These are phyloP conservation scores for Sarotherodon lohbergeri DNA, from an alignment of 2,113 vertebrate genomes.

Conservation along the genomic window DNA sequence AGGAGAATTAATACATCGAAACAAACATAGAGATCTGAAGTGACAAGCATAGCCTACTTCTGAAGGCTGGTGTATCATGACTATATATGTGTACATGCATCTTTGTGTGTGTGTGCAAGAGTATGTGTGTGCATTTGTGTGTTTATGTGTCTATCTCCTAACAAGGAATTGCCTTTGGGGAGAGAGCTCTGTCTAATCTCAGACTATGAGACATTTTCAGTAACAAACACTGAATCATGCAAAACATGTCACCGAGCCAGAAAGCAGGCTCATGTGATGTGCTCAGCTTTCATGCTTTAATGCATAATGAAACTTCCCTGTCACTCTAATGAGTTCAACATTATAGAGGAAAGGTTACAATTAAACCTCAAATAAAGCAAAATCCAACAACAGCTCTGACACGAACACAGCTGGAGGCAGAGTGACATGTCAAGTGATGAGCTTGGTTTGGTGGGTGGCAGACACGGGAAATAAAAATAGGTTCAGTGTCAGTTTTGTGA, in stretches of 20 bases:
- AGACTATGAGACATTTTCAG: conserved; percentile 11
- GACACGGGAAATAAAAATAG: background rate
- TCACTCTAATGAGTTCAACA: conserved; percentile 14
- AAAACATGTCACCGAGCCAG: conserved; percentile 25
- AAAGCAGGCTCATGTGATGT: background rate
- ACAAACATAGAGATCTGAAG: background rate
- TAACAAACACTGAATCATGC: conserved; percentile 51
- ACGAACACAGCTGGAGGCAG: conserved; percentile 2
- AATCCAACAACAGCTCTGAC: conserved; percentile 11
- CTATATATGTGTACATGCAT: background rate
- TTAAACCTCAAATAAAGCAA: conserved; percentile 24
- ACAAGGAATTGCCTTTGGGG: conserved; percentile 35
- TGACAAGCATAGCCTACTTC: conserved; percentile 20
- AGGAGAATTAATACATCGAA: background rate
- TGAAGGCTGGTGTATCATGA: conserved; percentile 1
- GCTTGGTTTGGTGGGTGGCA: background rate
- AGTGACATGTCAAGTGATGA: background rate
- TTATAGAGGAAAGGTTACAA: conserved; percentile 16
- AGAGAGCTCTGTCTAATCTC: conserved; percentile 40
- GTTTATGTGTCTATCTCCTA: conserved; percentile 6
- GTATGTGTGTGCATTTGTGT: background rate
- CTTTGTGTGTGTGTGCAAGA: background rate
- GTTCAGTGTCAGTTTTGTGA: conserved; percentile 19
- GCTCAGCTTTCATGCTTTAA: conserved; percentile 24
- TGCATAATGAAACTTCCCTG: conserved; percentile 14